These are phyloP conservation scores for Ciconia nigra DNA, from an alignment of 2,797 vertebrate species.

Conservation along the genomic window DNA sequence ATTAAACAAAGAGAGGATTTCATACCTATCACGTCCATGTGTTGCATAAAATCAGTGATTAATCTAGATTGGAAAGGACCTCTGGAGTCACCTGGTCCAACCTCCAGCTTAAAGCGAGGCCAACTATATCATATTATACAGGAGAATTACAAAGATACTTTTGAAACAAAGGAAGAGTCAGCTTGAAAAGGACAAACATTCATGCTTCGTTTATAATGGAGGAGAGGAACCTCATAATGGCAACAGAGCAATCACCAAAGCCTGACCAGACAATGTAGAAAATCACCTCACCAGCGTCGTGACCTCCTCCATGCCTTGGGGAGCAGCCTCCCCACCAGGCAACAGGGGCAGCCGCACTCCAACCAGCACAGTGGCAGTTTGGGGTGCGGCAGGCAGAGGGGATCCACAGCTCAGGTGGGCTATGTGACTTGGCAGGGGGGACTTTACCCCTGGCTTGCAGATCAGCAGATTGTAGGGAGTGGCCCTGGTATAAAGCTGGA, in stretches of 20 bases:
- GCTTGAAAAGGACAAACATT: not conserved
- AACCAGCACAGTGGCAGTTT: accelerated
- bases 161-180: not conserved
- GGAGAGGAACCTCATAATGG: not conserved
- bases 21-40: not conserved
- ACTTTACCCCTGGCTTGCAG: not conserved
- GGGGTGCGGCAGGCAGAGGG: not conserved
- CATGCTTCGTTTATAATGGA: not conserved
- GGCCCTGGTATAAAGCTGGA: not conserved
- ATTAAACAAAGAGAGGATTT: not conserved
- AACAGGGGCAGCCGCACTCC: not conserved
- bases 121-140: not conserved
- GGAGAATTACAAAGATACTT: not conserved
- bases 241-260: not conserved
- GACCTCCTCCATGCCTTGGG: not conserved
- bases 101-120: not conserved
- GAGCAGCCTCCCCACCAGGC: not conserved
- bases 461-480: not conserved
- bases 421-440: not conserved
- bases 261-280: not conserved
- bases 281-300: accelerated
- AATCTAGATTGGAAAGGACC: not conserved
- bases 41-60: not conserved
- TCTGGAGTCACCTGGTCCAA: not conserved
- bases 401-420: accelerated